Evolutionary conservation across 2,113 vertebrate genomes (phyloP).

Genomic region (Bettongia penicillata): DNA sequence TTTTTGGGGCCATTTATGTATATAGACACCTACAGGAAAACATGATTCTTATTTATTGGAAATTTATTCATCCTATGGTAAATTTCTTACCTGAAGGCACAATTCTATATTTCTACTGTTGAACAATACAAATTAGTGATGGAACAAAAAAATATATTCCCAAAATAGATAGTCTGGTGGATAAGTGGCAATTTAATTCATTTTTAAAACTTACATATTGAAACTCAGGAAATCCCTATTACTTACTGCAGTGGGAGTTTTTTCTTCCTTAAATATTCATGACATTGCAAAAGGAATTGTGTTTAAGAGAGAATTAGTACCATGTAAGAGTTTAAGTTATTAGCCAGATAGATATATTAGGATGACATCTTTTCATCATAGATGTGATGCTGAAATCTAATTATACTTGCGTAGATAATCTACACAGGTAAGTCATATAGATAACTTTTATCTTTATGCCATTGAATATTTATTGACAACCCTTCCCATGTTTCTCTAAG

Average conservation of each 20-base stretch:
- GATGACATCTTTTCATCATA: slow-evolving; percentile 29
- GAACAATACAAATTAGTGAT: slow-evolving; percentile 73
- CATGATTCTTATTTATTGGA: slow-evolving; percentile 66
- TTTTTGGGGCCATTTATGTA: slow-evolving; percentile 37
- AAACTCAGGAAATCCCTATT: slow-evolving; percentile 59
- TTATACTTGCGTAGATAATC: not conserved
- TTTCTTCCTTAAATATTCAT: slow-evolving; percentile 36
- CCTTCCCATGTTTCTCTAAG: slow-evolving; percentile 6
- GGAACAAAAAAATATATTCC: slow-evolving; percentile 65
- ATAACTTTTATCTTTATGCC: slow-evolving; percentile 2
- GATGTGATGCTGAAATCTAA: slow-evolving; percentile 46
- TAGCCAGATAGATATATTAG: slow-evolving; percentile 16
- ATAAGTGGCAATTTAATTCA: slow-evolving; percentile 55
- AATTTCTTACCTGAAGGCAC: slow-evolving; percentile 74
- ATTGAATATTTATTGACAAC: slow-evolving; percentile 3
- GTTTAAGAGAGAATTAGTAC: not conserved
- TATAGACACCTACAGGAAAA: slow-evolving; percentile 63
- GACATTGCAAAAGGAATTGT: slow-evolving; percentile 34
- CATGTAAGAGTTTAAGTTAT: not conserved
- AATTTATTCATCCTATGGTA: slow-evolving; percentile 77
- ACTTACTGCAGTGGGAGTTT: not conserved
- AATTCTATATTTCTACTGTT: slow-evolving; percentile 73
- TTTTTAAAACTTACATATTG: slow-evolving; percentile 58
- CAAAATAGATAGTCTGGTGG: slow-evolving; percentile 69
- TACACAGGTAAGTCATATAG: slow-evolving; percentile 30